Conservation (phyloP, 1,140 invertebrate genomes). For the Cyphomyrmex costatus region DNA sequence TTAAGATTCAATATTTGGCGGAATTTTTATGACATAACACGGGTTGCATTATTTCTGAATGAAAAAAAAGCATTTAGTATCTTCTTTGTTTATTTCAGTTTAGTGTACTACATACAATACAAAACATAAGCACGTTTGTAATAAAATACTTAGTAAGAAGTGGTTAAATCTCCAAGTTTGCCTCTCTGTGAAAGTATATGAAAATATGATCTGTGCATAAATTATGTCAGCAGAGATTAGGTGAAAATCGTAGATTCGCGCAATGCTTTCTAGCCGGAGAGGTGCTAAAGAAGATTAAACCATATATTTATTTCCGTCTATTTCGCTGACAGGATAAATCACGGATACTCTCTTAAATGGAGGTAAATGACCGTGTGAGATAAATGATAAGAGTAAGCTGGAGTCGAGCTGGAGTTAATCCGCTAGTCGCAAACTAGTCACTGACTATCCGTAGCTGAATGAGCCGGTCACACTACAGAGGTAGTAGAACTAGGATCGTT, state of each 20-base stretch:
- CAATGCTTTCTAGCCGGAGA: constrained; percentile 9
- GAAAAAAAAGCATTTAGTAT: neutral
- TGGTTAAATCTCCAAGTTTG: neutral
- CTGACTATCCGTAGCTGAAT: constrained; percentile 77
- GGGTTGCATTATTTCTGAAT: neutral
- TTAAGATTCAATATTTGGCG: neutral
- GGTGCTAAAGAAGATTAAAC: neutral
- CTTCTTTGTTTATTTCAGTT: too few species aligned
- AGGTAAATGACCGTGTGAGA: constrained; percentile 41
- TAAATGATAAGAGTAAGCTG: constrained; percentile 53
- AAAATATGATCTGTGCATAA: neutral
- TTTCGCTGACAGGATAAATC: constrained; percentile 2
- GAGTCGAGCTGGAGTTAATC: constrained; percentile 50
- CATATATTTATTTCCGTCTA: constrained; percentile 4
- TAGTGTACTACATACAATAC: too few species aligned
- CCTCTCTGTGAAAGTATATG: neutral
- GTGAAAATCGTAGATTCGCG: constrained; percentile 4
- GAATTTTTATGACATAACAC: neutral
- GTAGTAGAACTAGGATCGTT: constrained; percentile 72
- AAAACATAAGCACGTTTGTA: neutral
- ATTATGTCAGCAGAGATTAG: neutral
- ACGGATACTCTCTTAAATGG: constrained; percentile 43
- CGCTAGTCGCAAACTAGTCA: constrained; percentile 74
- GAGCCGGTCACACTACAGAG: constrained; percentile 52
- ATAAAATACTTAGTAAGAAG: neutral